Base-by-base conservation (phyloP, 2,797 vertebrate species). In the Bradypodion ventrale region DNA sequence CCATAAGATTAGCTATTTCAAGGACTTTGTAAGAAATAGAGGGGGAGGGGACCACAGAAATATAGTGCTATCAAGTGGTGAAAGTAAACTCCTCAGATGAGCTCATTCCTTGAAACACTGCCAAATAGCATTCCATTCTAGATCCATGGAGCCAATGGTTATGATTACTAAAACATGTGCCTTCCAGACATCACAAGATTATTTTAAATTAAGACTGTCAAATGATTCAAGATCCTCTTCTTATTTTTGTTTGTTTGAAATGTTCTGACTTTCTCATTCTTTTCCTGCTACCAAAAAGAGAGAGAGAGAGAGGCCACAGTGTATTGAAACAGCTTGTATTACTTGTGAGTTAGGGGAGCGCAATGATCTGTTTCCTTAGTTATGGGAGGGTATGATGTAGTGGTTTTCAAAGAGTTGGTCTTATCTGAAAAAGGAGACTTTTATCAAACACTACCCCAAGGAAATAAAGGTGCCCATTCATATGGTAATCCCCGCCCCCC, bases 391-490 rank as follows among this genome's bases (percentile, higher is more conserved):
- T n/a, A 27, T 60, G 40, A 40, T 27, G n/a, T 27, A 62, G 78
- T 19, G 32, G 29, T 52, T 86, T 72, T 52, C 66, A 72, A 65
- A 60, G 52, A 44, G 19, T 62, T n/a, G 59, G 27, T 1, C n/a
- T 75, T 66, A 27, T 9, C 16, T 0, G 63, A 35, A 78, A 88
- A 40, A 83, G 59, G 70, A 56, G 52, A 3, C 10, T 56, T 56
- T 56, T 56, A 80, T 40, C 83, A 79, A 77, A 84, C 85, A 56
- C 73, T 83, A 62, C 59, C 80, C 66, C 83, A 80, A 49, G 56
- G 56, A 83, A 80, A 76, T 70, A 27, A 44, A 74, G 21, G 37
- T 84, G 73, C 46, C 79, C 87, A 82, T 88, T 85, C 88, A 52
- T 70, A 56, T 44, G 75, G 79, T 72, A 83, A 40, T 66, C 83